phyloP scores from a whole-genome alignment of 2,113 vertebrate species.

The Excalfactoria chinensis region DNA sequence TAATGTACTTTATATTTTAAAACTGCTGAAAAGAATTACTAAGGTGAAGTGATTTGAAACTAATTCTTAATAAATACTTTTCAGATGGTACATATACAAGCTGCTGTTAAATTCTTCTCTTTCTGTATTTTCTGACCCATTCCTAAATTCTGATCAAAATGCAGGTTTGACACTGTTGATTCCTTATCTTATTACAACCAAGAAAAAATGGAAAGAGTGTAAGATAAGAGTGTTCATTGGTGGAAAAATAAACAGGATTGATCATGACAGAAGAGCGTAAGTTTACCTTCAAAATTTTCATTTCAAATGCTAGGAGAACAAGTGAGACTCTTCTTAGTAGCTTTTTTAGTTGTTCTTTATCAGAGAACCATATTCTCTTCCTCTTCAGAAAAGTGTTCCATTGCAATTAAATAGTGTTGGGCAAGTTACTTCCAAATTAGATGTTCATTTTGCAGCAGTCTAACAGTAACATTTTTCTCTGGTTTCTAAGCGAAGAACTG shows the following conservation, averaged over 20 bases:
- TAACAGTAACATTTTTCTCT: background rate
- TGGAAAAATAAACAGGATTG: conserved; percentile 95
- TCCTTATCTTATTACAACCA: conserved; percentile 94
- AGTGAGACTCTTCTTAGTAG: background rate
- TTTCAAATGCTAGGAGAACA: background rate
- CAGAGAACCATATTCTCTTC: background rate
- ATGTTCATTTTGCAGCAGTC: background rate
- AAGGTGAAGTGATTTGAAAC: background rate
- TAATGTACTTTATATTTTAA: conserved; percentile 59
- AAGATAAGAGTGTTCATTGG: conserved; percentile 88
- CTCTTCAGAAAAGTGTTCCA: background rate
- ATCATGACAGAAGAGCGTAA: conserved; percentile 97
- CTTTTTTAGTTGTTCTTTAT: background rate
- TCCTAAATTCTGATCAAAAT: conserved; percentile 28
- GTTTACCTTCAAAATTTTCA: conserved; percentile 43
- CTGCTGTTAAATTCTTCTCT: background rate
- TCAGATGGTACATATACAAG: background rate
- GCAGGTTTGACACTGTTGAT: conserved; percentile 93
- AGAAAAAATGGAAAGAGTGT: conserved; percentile 86
- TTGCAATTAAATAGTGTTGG: background rate
- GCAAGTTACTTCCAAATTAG: background rate
- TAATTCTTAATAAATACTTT: background rate
- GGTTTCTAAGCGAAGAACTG: background rate
- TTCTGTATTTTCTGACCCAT: background rate
- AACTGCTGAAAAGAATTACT: background rate